phyloP scores from a whole-genome alignment of 2,888 invertebrate genomes.

The Zaprionus obscuricornis region DNA sequence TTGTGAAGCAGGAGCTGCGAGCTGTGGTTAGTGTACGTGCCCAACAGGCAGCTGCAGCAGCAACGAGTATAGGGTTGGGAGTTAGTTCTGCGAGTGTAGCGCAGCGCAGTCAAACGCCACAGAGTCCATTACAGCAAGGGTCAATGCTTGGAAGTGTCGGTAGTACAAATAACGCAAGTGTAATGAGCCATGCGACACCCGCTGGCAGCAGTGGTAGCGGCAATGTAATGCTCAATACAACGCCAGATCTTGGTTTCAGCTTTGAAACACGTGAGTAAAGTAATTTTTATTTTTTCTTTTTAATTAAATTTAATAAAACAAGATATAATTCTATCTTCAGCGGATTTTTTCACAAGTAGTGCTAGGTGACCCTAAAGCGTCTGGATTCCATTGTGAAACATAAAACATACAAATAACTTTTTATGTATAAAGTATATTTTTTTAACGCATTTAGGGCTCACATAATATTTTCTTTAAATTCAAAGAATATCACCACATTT shows the following conservation, averaged over 20 bases:
- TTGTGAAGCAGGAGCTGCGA: constrained; percentile 95
- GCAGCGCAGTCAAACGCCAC: constrained; percentile 80
- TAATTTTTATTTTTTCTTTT: constrained; percentile 1
- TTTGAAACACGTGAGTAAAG: constrained; percentile 82
- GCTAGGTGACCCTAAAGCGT: constrained; percentile 88
- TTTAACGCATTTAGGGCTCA: constrained; percentile 68
- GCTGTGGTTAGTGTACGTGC: constrained; percentile 94
- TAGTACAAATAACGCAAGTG: constrained; percentile 80
- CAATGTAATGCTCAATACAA: constrained; percentile 81
- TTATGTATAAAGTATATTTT: constrained; percentile 40
- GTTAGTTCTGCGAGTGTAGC: constrained; percentile 67
- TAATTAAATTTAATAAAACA: no score
- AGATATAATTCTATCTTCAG: constrained; percentile 80
- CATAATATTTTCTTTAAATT: constrained; percentile 28
- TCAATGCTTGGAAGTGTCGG: constrained; percentile 73
- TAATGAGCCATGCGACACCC: constrained; percentile 69
- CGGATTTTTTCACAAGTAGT: constrained; percentile 90
- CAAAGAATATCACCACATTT: constrained; percentile 31
- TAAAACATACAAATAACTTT: constrained; percentile 10
- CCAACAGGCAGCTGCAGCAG: constrained; percentile 83
- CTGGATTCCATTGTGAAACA: constrained; percentile 13
- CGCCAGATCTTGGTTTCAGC: constrained; percentile 82
- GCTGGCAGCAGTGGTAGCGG: constrained; percentile 64
- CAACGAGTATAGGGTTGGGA: constrained; percentile 61
- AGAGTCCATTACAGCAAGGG: constrained; percentile 82